Evolutionary conservation across 2,797 vertebrate genomes (phyloP).

Genomic region (Carcharodon carcharias): DNA sequence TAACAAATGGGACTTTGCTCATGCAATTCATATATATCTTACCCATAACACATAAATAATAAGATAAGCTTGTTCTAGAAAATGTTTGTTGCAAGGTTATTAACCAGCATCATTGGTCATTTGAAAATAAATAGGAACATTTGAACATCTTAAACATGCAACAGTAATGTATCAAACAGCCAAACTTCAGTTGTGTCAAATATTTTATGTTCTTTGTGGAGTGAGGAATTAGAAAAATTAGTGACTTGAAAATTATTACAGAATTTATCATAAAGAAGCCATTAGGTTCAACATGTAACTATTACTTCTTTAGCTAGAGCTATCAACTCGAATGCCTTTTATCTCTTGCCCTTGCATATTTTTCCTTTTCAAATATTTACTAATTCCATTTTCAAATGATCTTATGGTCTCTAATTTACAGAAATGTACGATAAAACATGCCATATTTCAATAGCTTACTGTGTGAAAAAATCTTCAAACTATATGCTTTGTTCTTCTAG

Average conservation of each 20-base stretch:
- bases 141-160: not conserved
- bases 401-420: not conserved
- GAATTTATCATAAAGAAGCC: not conserved
- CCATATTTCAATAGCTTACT: not conserved
- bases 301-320: not conserved
- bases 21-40: not conserved
- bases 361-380: not conserved
- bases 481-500: too few species aligned
- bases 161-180: not conserved
- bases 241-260: too few species aligned
- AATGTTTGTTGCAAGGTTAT: not conserved
- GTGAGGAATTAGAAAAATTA: not conserved
- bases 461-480: too few species aligned
- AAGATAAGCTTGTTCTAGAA: not conserved
- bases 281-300: not conserved
- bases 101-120: not conserved
- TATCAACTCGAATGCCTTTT: not conserved
- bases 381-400: not conserved
- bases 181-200: not conserved
- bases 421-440: not conserved
- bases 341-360: not conserved
- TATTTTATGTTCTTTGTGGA: not conserved
- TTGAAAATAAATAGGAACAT: not conserved
- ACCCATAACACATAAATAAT: not conserved
- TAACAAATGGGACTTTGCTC: not conserved